Conservation (phyloP, 2,797 vertebrate genomes). For the Syndactyla subalaris region DNA sequence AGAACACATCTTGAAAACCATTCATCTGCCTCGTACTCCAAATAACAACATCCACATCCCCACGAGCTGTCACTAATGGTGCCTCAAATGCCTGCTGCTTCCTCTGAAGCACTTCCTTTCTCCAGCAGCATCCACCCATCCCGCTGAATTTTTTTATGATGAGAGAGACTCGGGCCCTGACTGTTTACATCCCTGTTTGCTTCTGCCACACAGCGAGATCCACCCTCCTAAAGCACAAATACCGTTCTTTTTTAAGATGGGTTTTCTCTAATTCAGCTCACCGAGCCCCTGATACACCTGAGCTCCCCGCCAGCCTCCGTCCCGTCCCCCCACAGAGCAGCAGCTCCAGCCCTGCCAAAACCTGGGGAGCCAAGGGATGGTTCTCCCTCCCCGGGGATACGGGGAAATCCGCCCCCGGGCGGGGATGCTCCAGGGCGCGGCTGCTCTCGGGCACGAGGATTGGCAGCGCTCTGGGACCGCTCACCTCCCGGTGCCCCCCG, state of each 20-base stretch:
- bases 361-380: neutral
- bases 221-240: neutral
- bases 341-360: neutral
- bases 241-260: neutral
- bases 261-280: neutral
- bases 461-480: accelerated
- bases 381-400: neutral
- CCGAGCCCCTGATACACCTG: neutral
- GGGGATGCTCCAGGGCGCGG: neutral
- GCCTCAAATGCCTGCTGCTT: neutral
- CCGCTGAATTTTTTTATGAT: neutral
- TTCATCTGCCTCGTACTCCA: neutral
- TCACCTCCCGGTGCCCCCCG: too few relatives aligned
- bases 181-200: neutral
- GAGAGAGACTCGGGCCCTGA: neutral
- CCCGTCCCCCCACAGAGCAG: neutral
- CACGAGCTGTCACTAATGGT: accelerated
- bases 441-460: neutral
- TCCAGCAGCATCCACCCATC: neutral
- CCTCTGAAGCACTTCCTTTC: neutral
- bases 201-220: neutral
- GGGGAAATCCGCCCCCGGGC: neutral
- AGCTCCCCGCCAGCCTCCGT: neutral
- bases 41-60: accelerated
- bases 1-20: neutral